Evolutionary conservation across 2,113 vertebrate species (phyloP).

Genomic region (Colaptes auratus): DNA sequence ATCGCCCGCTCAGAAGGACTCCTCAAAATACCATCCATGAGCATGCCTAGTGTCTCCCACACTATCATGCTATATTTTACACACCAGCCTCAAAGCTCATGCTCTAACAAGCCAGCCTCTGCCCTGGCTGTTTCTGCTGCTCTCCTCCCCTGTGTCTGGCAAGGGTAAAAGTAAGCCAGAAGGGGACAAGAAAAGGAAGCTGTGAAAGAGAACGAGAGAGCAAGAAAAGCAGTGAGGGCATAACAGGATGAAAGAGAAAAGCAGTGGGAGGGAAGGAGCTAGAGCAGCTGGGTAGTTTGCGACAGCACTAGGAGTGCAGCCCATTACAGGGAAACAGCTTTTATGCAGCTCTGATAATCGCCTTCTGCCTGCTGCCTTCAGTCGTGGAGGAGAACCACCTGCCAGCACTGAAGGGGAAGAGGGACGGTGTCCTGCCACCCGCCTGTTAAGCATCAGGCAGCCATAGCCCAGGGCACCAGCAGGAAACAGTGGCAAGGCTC

Average conservation of each 20-base stretch:
- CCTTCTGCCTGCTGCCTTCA: neutral
- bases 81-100: neutral
- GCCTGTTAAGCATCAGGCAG: neutral
- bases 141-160: neutral
- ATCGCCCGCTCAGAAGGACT: neutral
- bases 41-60: neutral
- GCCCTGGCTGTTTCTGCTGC: neutral
- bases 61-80: neutral
- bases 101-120: neutral
- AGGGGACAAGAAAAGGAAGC: neutral
- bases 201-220: neutral
- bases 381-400: neutral
- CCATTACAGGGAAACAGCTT: constrained; percentile 29
- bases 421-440: accelerated
- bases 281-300: constrained; percentile 6
- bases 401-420: neutral
- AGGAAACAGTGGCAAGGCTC: neutral
- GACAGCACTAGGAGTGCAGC: neutral
- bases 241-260: neutral
- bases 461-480: neutral
- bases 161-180: neutral
- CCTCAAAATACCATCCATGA: neutral
- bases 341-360: neutral
- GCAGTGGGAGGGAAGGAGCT: neutral
- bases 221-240: neutral